Percentiles rank a stretch among this genome's conserved stretches.
phyloP scores from a whole-genome alignment of 2,113 vertebrate genomes.

The Bungarus multicinctus region DNA sequence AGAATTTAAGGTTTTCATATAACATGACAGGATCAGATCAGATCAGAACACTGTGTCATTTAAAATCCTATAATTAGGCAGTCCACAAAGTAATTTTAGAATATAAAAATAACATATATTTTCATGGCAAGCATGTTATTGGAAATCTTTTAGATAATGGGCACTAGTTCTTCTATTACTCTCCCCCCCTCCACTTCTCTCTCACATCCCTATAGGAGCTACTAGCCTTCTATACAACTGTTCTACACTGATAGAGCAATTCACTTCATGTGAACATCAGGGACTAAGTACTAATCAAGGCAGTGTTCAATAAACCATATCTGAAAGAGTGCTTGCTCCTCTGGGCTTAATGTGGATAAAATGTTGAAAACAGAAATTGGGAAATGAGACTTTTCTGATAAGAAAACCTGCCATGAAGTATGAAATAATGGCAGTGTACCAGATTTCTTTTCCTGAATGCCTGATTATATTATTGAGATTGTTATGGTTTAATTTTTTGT shows the following conservation, averaged over 20 bases:
- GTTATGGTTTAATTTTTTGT: slow-evolving; percentile 58
- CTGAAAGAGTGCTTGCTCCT: slow-evolving; percentile 60
- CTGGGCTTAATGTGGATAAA: slow-evolving; percentile 69
- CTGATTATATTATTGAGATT: slow-evolving; percentile 53
- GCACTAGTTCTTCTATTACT: neutral
- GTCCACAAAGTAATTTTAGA: neutral
- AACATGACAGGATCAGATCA: neutral
- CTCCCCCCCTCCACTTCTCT: neutral
- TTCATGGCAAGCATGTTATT: neutral
- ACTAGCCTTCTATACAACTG: slow-evolving; percentile 21
- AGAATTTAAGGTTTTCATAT: neutral
- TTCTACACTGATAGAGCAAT: slow-evolving; percentile 45
- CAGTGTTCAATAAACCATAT: slow-evolving; percentile 61
- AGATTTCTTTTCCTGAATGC: slow-evolving; percentile 59
- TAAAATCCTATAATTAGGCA: neutral
- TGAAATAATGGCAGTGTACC: slow-evolving; percentile 61
- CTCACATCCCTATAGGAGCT: slow-evolving; percentile 18
- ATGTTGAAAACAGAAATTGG: slow-evolving; percentile 61
- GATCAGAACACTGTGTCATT: neutral
- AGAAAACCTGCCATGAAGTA: slow-evolving; percentile 63
- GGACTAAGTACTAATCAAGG: slow-evolving; percentile 59
- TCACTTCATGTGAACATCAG: slow-evolving; percentile 55
- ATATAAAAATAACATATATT: neutral
- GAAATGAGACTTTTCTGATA: slow-evolving; percentile 71
- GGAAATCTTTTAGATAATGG: neutral